Base-by-base conservation (phyloP, 2,888 invertebrate genomes). In the Ypsolopha sequella region DNA sequence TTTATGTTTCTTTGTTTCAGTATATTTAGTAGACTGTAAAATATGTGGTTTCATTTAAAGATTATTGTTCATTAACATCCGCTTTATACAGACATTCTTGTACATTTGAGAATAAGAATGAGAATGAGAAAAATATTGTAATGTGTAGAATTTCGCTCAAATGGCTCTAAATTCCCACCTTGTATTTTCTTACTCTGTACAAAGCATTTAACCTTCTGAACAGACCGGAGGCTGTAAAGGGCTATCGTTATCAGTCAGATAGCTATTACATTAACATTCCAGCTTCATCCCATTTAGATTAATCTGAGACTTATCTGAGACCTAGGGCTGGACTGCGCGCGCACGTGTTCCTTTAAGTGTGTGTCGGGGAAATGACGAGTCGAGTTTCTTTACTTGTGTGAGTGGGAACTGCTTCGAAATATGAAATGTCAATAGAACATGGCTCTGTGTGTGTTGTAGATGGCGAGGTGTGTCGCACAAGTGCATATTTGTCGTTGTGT, bases 201-300 rank as follows among this genome's bases (percentile, higher is more conserved):
- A 24, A 24, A 24, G 24, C 24, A 24, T 24, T 24, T 24, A 24
- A 4, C 24, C 24, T 24, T 4, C 24, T 24, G 2, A 24, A 24
- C 24, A 24, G 24, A 24, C 2, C 24, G 24, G 24, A 24, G 24
- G 24, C 24, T 4, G 24, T 24, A 24, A 24, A 24, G 24, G 24
- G 24, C 24, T 4, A 24, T 24, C 24, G 24, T 24, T 24, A 24
- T 24, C 24, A 24, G 24, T 24, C 24, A 43, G 47, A 47, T 47
- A 47, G 13, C 47, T 36, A 36, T 47, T 47, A 47, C 47, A 47
- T 46, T 46, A 47, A 47, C 47, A 47, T 47, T 47, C 47, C 47
- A 7, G 24, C 47, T 36, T 36, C 3, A 36, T 8, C 47, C 47
- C 47, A 38, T 47, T 47, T 47, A 47, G 47, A 47, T 47, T 47